These are phyloP conservation scores for Nothoprocta perdicaria DNA, from an alignment of 2,113 vertebrate species.

Conservation along the genomic window DNA sequence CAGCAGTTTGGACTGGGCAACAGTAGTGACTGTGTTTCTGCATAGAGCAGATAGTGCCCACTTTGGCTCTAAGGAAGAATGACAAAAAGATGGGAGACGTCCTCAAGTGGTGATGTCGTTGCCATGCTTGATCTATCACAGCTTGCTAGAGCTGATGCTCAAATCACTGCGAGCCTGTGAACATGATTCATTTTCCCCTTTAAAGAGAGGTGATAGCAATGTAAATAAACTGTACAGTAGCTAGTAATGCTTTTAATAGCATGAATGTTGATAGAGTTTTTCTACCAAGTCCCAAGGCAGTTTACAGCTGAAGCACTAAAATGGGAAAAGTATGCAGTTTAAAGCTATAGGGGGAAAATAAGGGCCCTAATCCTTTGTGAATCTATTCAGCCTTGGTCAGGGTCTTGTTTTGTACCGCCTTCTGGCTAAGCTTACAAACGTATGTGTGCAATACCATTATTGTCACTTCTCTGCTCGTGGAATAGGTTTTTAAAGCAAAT, in stretches of 20 bases:
- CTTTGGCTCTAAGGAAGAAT: not conserved
- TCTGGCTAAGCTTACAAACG: not conserved
- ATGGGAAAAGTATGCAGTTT: conserved; percentile 52
- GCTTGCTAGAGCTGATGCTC: not conserved
- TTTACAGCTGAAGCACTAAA: conserved; percentile 57
- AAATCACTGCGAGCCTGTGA: not conserved
- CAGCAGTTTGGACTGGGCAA: not conserved
- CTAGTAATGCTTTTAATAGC: conserved; percentile 59
- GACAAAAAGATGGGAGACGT: not conserved
- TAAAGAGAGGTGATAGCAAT: conserved; percentile 29
- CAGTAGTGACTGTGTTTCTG: rapidly evolving
- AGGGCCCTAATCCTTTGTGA: not conserved
- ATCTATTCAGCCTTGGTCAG: not conserved
- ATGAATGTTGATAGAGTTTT: conserved; percentile 59
- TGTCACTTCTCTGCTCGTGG: not conserved
- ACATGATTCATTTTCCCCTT: conserved; percentile 29
- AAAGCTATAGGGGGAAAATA: not conserved
- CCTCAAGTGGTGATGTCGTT: rapidly evolving
- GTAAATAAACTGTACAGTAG: conserved; percentile 68
- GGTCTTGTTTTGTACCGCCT: not conserved
- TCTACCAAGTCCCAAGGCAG: conserved; percentile 34
- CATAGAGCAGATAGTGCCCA: not conserved
- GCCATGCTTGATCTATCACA: not conserved
- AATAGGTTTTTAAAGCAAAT: not conserved
- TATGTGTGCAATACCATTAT: not conserved